These are phyloP conservation scores for Hyperoplus lanceolatus DNA, from an alignment of 2,797 vertebrate genomes.

Conservation along the genomic window DNA sequence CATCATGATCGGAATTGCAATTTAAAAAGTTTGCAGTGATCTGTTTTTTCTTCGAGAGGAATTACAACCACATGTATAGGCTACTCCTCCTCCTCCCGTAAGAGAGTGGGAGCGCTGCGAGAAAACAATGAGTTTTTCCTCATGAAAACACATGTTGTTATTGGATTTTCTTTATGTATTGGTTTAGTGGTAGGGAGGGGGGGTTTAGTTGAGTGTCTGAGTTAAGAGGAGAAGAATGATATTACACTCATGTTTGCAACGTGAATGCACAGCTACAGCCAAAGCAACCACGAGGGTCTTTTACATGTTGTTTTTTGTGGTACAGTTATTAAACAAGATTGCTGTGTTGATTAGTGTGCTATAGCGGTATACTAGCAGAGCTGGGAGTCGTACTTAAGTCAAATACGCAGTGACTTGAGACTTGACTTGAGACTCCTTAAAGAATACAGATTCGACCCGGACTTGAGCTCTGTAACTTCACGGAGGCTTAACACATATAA, in stretches of 20 bases:
- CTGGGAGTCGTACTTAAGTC: too few relatives aligned
- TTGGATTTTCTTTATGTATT: too few relatives aligned
- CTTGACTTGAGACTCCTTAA: too few relatives aligned
- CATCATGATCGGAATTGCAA: constrained; percentile 74
- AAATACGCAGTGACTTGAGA: too few relatives aligned
- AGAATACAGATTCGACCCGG: too few relatives aligned
- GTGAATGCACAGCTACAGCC: neutral
- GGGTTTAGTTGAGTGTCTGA: too few relatives aligned
- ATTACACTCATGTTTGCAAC: neutral
- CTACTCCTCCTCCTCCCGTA: constrained; percentile 10
- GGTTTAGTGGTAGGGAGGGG: too few relatives aligned
- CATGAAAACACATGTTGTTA: constrained; percentile 20
- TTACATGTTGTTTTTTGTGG: neutral
- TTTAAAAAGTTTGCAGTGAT: constrained; percentile 69
- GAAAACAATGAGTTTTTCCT: constrained; percentile 49
- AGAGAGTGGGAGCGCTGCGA: constrained; percentile 33
- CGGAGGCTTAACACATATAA: neutral
- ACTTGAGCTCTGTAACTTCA: neutral
- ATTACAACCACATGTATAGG: constrained; percentile 77
- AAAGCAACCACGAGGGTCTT: neutral
- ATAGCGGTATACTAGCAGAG: neutral
- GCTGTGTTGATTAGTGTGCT: neutral
- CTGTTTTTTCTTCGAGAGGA: constrained; percentile 46
- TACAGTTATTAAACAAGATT: neutral
- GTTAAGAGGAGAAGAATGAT: neutral